phyloP scores from a whole-genome alignment of 2,797 vertebrate species.

The Squalus acanthias region DNA sequence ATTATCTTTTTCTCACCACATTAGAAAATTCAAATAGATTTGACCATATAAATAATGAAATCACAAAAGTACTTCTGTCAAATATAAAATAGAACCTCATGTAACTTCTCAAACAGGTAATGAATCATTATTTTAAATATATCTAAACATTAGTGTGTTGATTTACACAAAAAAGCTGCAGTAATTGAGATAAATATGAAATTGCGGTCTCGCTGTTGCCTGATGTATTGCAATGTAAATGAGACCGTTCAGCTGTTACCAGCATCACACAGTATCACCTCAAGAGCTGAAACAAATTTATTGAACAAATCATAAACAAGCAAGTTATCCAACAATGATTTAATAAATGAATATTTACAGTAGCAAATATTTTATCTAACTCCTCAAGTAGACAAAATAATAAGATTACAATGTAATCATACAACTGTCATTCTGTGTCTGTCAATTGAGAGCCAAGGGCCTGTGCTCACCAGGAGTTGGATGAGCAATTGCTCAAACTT shows the following conservation, averaged over 20 bases:
- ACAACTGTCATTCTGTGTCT: background rate
- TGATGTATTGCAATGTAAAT: background rate
- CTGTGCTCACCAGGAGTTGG: background rate
- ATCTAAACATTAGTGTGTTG: background rate
- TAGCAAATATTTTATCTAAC: background rate
- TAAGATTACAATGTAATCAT: background rate
- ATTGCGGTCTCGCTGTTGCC: background rate
- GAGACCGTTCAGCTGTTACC: background rate
- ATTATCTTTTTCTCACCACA: background rate
- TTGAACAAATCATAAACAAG: background rate
- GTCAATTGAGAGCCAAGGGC: background rate
- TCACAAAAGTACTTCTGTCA: background rate
- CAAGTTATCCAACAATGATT: background rate
- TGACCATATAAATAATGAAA: background rate
- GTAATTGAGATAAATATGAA: background rate
- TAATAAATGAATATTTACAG: background rate
- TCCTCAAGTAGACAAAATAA: background rate
- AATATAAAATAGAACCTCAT: background rate
- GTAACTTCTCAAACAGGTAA: background rate
- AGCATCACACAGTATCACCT: background rate
- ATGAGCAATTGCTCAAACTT: background rate
- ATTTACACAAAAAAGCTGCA: background rate
- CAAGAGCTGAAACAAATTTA: background rate
- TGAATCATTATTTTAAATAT: background rate
- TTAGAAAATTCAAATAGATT: background rate